Base-by-base conservation (phyloP, 2,113 vertebrate genomes). In the Grammomys dolichurus region DNA sequence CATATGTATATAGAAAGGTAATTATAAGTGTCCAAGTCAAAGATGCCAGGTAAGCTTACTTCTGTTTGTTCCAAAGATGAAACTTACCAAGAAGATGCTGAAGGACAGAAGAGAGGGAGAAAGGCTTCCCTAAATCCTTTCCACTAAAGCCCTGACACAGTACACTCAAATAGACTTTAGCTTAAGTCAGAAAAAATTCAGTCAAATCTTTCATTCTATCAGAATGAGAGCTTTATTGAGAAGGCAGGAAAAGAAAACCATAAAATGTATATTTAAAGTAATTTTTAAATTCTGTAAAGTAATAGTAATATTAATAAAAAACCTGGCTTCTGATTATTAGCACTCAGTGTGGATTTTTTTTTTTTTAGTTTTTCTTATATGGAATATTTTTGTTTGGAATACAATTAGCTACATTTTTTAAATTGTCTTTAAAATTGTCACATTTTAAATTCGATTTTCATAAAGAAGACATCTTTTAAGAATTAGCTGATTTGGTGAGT, bases 161-260 rank as follows among this genome's bases (percentile, higher is more conserved):
- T 33, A 72, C 17, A 77, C 56, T 90, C 2, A 46, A 87, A 75
- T 72, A 11, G 7, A 22, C 70, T 65, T 78, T 54, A 89, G 85
- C 87, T 36, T 36, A 70, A 65, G 31, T 80, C 11, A 81, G 24
- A 87, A 84, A 84, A 80, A 33, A 48, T 77, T 81, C 3, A 60
- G 26, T 5, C 56, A 85, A 80, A 82, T 90, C 31, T 88, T 93
- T 94, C 43, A n/a, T 72, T 93, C 93, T 58, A 58, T 12, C 33
- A 78, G 46, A 94, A 92, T 33, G 22, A 91, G 65, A 80, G 24
- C 8, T 82, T 86, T 87, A 67, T n/a, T 65, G 46, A 75, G 22
- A 56, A 72, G 28, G 70, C n/a, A 90, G 5, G 48, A 67, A 81
- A 87, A 90, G 65, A 9, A 81, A n/a, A 65, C 3, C 1, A 16